Evolutionary conservation across 2,888 invertebrate species (phyloP), one percentile per base, ranked within the genome.

Genomic region (Erebia palarica): DNA sequence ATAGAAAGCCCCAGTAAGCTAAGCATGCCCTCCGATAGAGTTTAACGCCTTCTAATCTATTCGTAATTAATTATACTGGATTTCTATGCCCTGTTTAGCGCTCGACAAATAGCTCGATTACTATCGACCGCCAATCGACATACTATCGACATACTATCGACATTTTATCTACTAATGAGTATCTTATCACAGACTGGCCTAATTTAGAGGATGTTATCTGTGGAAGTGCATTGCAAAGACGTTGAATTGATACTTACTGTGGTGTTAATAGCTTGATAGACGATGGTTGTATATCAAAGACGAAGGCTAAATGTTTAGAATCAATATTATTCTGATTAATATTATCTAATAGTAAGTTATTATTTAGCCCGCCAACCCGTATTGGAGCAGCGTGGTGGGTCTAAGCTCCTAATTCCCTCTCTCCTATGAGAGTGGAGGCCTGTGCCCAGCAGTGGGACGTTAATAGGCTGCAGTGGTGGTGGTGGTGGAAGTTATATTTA

Each of bases 61-160:
- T 21, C 14, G 18, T 73, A 67, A 73, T 71, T 71, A 71, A 73
- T 73, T 61, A 59, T 27, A 7, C 13, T 3, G 11, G 53, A 27
- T 68, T 59, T 68, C 60, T 68, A 53, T 65, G 57, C 49, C 27
- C 36, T 59, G 64, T 63, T 65, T 59, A 51, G 42, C 69, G 64
- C 60, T 55, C 68, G 73, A 73, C 73, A 69, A 71, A 71, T 72
- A 69, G 53, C 67, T 55, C 51, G 73, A 71, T 73, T 61, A 67
- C 69, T 71, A 73, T 71, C 73, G 42, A n/a, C 11, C 44, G 5
- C 36, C 36, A 4, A 27, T 27, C 27, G 27, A 27, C 27, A 27
- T 65, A 67, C 69, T 71, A 36, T 36, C 36, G 36, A 36, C 36
- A 36, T 65, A 67, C 69, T 71, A 73, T 71, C 73, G 42, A n/a